Conservation (phyloP, 2,888 invertebrate species). For the Drosophila mayaguana region DNA sequence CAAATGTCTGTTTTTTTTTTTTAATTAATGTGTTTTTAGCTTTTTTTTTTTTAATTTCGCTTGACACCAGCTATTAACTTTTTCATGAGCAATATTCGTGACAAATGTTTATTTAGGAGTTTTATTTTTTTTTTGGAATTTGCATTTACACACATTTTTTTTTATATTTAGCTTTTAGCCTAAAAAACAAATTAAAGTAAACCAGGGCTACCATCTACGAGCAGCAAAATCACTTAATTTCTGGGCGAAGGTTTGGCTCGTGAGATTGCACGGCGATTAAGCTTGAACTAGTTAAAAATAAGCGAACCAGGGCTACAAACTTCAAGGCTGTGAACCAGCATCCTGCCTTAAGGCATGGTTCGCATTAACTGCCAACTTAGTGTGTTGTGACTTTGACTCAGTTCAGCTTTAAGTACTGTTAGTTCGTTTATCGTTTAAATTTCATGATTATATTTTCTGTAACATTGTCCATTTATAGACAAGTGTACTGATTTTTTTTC, state of each 20-base stretch:
- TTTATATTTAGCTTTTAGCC: not conserved
- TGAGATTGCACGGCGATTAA: not conserved
- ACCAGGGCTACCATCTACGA: not conserved
- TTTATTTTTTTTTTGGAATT: not conserved
- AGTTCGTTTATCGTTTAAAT: not conserved
- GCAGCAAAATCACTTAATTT: not conserved
- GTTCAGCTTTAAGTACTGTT: not conserved
- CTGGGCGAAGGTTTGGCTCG: not conserved
- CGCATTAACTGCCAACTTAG: not conserved
- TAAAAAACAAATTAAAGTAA: slow-evolving; percentile 1
- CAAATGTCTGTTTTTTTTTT: slow-evolving; percentile 13
- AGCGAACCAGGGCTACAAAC: not conserved
- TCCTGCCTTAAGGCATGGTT: not conserved
- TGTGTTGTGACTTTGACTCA: not conserved
- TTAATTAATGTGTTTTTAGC: slow-evolving; percentile 18
- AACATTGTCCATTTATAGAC: slow-evolving; percentile 8
- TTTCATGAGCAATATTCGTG: slow-evolving; percentile 7
- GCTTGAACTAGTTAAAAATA: not conserved
- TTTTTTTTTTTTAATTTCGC: not conserved
- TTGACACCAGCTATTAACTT: slow-evolving; percentile 14
- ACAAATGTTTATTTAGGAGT: not conserved
- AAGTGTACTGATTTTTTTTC: slow-evolving; percentile 2
- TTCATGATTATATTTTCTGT: not conserved
- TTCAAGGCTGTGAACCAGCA: not conserved
- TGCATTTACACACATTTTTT: not conserved